Evolutionary conservation across 1,140 invertebrate species (phyloP).

Genomic region (Dinothrombium tinctorium): DNA sequence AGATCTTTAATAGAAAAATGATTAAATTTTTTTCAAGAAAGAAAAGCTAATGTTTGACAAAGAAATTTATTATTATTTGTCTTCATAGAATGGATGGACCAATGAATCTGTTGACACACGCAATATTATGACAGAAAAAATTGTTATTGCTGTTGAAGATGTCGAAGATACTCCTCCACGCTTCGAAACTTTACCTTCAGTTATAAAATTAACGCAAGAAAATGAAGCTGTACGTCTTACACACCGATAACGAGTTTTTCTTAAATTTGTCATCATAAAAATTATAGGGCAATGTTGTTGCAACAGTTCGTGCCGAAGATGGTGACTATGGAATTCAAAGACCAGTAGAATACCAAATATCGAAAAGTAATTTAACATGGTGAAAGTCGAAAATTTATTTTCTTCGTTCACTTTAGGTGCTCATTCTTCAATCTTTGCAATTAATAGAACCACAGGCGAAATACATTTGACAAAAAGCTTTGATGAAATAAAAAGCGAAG

Average conservation of each 20-base stretch:
- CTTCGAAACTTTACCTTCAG: slow-evolving; percentile 47
- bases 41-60: too few species aligned
- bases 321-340: slow-evolving; percentile 59
- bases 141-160: slow-evolving; percentile 54
- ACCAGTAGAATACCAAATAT: slow-evolving; percentile 48
- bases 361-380: not conserved
- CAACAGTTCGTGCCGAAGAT: slow-evolving; percentile 58
- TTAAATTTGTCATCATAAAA: not conserved
- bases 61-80: too few species aligned
- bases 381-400: not conserved
- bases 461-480: not conserved
- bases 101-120: slow-evolving; percentile 49
- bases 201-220: slow-evolving; percentile 38
- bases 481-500: slow-evolving; percentile 46
- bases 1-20: too few species aligned
- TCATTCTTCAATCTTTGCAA: not conserved
- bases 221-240: slow-evolving; percentile 23
- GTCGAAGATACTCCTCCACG: slow-evolving; percentile 63
- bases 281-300: slow-evolving; percentile 31
- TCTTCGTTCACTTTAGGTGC: not conserved
- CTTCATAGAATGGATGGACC: slow-evolving; percentile 52
- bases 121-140: slow-evolving; percentile 52
- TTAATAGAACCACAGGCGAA: slow-evolving; percentile 2
- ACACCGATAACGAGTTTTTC: not conserved
- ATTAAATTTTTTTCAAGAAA: too few species aligned